phyloP scores from a whole-genome alignment of 2,888 invertebrate species.

The Zaprionus obscuricornis region DNA sequence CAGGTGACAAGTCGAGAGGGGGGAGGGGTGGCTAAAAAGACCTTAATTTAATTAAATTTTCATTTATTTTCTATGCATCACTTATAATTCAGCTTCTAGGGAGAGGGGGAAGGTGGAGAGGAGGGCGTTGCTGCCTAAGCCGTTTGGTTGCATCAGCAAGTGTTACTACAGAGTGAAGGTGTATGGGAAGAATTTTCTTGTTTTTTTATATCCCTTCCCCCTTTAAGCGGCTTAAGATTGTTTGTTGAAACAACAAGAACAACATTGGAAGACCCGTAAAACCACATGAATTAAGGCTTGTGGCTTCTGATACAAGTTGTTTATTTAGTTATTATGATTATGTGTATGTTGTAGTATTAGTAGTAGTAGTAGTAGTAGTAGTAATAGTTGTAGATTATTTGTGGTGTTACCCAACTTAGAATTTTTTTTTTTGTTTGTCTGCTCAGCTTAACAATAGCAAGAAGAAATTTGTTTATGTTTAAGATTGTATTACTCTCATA shows the following conservation, averaged over 20 bases:
- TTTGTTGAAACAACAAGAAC: slow-evolving; percentile 19
- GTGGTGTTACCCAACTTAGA: slow-evolving; percentile 10
- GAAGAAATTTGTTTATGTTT: no score
- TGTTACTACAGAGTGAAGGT: no score
- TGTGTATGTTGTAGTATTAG: slow-evolving; percentile 24
- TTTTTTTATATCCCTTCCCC: no score
- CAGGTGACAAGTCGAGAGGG: slow-evolving; percentile 33
- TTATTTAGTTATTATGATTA: slow-evolving; percentile 32
- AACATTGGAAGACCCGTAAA: neutral
- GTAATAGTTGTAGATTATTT: slow-evolving; percentile 18
- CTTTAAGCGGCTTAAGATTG: slow-evolving; percentile 46
- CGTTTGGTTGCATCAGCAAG: slow-evolving; percentile 72
- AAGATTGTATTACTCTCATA: no score
- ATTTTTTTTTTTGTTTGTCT: no score
- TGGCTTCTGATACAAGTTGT: slow-evolving; percentile 46
- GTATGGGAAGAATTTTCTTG: no score
- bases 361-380: slow-evolving; percentile 23
- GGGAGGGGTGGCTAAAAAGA: slow-evolving; percentile 49
- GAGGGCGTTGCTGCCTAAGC: slow-evolving; percentile 59
- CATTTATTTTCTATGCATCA: slow-evolving; percentile 81
- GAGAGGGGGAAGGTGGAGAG: slow-evolving; percentile 36
- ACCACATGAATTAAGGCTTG: slow-evolving; percentile 39
- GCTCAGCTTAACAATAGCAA: no score
- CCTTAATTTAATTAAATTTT: slow-evolving; percentile 84
- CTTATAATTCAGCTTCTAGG: slow-evolving; percentile 66